Base-by-base conservation (phyloP, 2,113 vertebrate species). In the Leptobrachium ailaonicum region DNA sequence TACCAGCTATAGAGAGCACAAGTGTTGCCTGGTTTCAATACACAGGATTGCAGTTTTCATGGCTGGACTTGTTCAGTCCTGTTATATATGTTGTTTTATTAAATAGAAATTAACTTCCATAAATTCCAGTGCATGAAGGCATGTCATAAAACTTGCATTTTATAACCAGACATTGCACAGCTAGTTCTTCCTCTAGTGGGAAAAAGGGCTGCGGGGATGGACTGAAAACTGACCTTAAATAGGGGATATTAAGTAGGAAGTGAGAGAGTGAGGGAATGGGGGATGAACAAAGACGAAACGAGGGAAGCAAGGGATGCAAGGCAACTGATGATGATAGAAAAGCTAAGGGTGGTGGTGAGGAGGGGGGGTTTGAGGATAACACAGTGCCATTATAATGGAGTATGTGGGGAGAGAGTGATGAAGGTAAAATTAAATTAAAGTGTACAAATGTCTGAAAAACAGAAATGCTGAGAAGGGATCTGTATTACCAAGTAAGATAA, bases 31-130 rank as follows among this genome's bases (percentile, higher is more conserved):
- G n/a, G 68, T 71, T 71, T 45, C 0, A 68, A 68, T 71, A 42
- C 43, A 20, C 6, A 71, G n/a, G 12, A 20, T 47, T 20, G n/a
- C 20, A 47, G 8, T 13, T 13, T 12, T 20, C 45, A 47, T 20
- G 12, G 68, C 2, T 50, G 68, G 4, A 14, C n/a, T 2, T 20
- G 8, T 4, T 43, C 32, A 62, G 2, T 73, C 56, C 58, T 63
- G 58, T 75, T 75, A 63, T 63, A 75, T 44, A 44, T 75, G 58
- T 75, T 73, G 11, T 73, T 73, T 75, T 75, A 75, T 32, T 75
- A 60, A 62, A 40, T n/a, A 43, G 11, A 41, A 44, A 60, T 73
- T 73, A 20, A 64, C 41, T 63, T 75, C 58, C 73, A 75, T 63
- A 75, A 47, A 75, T 64, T 63, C 58, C 58, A 44, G 13, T 14